Base-by-base conservation (phyloP, 2,888 invertebrate genomes). In the Idaea dimidiata region DNA sequence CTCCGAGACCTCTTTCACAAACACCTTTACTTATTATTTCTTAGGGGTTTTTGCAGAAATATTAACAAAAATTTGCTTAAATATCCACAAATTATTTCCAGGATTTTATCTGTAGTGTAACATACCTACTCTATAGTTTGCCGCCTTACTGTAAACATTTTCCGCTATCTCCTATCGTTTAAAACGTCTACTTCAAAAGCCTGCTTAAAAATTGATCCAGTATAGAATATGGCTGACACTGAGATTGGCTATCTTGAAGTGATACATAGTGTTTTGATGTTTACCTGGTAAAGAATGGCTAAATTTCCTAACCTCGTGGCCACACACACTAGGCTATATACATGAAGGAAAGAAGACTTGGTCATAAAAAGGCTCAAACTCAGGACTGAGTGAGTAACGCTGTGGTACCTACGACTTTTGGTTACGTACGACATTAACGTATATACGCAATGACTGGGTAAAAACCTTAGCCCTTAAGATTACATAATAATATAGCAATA, bases 401-500 rank as follows among this genome's bases (percentile, higher is more conserved):
- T 10, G 43, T 43, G 24, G 24, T 24, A 24, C 24, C 43, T 43
- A 43, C 14, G 43, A 14, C 43, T 43, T 14, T 43, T 43, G 43
- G 43, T 43, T 43, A 43, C 43, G 24, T 24, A 24, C 43, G 43
- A 43, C 43, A 43, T 14, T 43, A 6, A 10, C 10, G 10, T 10
- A 43, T 7, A 14, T 43, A 10, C 10, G 7, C 43, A 14, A 8
- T 43, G 43, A 54, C 17, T 17, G 56, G 18, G 17, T 16, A 5
- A 18, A 59, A 54, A 62, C 59, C 62, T 7, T 59, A 59, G 62
- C 66, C 68, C 74, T 66, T 75, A 75, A 80, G 79, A 72, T 71
- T 79, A 76, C 80, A 81, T 88, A 89, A 89, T 84, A 80, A 88
- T 86, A 72, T 72, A 89, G 86, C 78, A 67, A 64, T 76, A 67